Base-by-base conservation (phyloP, 2,888 invertebrate species). In the Pseudococcus longispinus region DNA sequence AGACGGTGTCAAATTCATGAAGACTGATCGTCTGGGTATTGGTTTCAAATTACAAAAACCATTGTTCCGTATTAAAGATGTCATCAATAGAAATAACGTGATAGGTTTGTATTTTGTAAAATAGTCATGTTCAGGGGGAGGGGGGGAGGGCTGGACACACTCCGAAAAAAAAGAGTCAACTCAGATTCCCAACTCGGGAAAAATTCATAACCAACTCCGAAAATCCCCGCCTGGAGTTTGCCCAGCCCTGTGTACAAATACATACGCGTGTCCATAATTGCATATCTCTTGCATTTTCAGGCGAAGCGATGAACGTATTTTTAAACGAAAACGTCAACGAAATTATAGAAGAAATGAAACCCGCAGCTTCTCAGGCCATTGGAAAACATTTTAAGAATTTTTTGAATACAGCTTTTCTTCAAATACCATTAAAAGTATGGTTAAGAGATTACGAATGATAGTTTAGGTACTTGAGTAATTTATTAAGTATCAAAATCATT, bases 251-350 rank as follows among this genome's bases (percentile, higher is more conserved):
- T n/a, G n/a, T n/a, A n/a, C n/a, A n/a, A n/a, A n/a, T 23, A 23
- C 23, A 23, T 5, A n/a, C 23, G 23, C 9, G 60, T 23, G 0
- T 23, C 11, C 9, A 29, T 1, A 65, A 11, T 70, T 70, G 70
- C 29, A 11, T 29, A 70, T 18, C 70, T 29, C 5, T 37, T 70
- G 15, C 3, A 29, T 29, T 83, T 83, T 51, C 51, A 95, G 95
- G 95, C 60, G 94, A 95, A 90, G 95, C 95, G 0, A 95, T 96
- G 93, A 96, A 96, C 91, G 95, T 95, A 90, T 96, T 96, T 90
- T 91, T 96, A 88, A 96, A 96, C 91, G 94, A 94, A 90, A 95
- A 96, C 89, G 93, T 95, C 0, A 93, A 94, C 82, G 95, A 95
- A 90, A 95, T 96, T 89, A 95, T 96, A 88, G 94, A 94, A 87